Base-by-base conservation (phyloP, 2,113 vertebrate species). In the Grus americana region DNA sequence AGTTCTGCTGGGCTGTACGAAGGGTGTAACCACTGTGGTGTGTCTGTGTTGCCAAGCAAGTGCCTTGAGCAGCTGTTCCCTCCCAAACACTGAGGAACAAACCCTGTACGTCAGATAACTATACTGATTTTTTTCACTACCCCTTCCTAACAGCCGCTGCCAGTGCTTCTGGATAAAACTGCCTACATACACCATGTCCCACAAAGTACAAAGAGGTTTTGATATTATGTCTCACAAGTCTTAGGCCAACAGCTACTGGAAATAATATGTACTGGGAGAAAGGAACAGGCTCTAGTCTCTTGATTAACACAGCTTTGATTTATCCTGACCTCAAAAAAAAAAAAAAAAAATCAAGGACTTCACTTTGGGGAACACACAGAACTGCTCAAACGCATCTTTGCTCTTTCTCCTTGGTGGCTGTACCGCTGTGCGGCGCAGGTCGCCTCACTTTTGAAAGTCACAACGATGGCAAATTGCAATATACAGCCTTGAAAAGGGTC, bases 131-230 rank as follows among this genome's bases (percentile, higher is more conserved):
- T 76, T 42, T 36, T 16, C 58, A 32, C 27, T n/a, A 7, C 30
- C 19, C 34, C 34, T 50, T 44, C 22, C 5, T 40, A 57, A 24
- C 26, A 71, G 66, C 22, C 21, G 55, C 55, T 42, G 40, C n/a
- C 70, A 46, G 30, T 4, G 16, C 21, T 54, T 54, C 47, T 40
- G 23, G 34, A 38, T 30, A n/a, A 32, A n/a, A 32, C 16, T 44
- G 26, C 26, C 52, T 32, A 29, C 3, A 9, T 4, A 40, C 7
- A 23, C 17, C 5, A 4, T 0, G 0, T 2, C 4, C 30, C 40
- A 15, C 32, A 38, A 10, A 84, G 38, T 16, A 47, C 29, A 36
- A 26, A 9, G 16, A 47, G 9, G 4, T 32, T 36, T 9, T 16
- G 21, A 10, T 8, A 2, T 15, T 15, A 21, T 2, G 5, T 17